A percentile compares a stretch with the other conserved stretches of the same genome.
Evolutionary conservation across 2,113 vertebrate genomes (phyloP).

Genomic region (Pundamilia nyererei): DNA sequence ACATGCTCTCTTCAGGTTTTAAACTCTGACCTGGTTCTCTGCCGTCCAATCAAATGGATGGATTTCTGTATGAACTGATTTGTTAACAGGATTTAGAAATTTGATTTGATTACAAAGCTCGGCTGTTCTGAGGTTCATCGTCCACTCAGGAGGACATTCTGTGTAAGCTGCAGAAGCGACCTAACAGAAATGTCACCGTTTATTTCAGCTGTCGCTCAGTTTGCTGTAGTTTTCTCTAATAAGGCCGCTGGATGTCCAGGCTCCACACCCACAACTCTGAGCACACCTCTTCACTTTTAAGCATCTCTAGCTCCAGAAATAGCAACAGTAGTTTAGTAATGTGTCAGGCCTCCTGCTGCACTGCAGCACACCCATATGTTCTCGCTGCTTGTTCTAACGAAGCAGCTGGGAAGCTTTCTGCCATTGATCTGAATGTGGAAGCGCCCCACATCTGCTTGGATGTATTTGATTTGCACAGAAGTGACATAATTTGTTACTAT

Average conservation of each 20-base stretch:
- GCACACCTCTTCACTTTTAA: slow-evolving; percentile 14
- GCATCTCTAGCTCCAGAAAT: slow-evolving; percentile 34
- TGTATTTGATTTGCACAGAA: not conserved
- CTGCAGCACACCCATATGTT: slow-evolving; percentile 57
- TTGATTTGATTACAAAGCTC: not conserved
- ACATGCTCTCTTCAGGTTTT: not conserved
- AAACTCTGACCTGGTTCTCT: not conserved
- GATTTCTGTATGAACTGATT: not conserved
- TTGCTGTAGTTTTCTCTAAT: not conserved
- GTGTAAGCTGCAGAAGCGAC: not conserved
- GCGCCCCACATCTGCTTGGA: not conserved
- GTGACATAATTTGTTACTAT: not conserved
- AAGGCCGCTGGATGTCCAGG: not conserved
- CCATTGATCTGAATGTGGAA: slow-evolving; percentile 24
- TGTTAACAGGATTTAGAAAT: not conserved
- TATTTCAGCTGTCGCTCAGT: not conserved
- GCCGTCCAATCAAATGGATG: not conserved
- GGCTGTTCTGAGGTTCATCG: not conserved
- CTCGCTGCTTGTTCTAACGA: not conserved
- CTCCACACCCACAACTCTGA: slow-evolving; percentile 3
- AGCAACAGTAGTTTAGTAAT: slow-evolving; percentile 41
- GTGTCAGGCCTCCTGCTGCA: slow-evolving; percentile 50
- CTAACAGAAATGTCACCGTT: not conserved
- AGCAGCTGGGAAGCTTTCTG: slow-evolving; percentile 2
- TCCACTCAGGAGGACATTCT: not conserved